Evolutionary conservation across 2,113 vertebrate genomes (phyloP), one percentile per base, ranked within the genome.

Genomic region (Chamaetylas fuelleborni): DNA sequence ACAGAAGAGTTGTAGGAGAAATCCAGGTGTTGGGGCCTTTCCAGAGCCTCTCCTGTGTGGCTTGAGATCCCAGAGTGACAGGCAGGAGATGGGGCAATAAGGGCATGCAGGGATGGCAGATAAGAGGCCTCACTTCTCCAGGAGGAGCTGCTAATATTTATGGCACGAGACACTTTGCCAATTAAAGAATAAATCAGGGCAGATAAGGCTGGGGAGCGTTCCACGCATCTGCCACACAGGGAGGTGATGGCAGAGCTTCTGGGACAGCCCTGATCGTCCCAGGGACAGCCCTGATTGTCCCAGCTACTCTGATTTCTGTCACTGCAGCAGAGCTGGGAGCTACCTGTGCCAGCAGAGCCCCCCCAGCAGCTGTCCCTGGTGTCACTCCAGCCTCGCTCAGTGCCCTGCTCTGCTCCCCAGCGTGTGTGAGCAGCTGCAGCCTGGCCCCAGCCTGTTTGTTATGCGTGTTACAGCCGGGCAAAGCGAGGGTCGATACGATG

Each of bases 141-240:
- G 95, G 40, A 88, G 79, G 79, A 94, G 93, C 62, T 58, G 93
- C 87, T 76, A 72, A 85, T 82, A 82, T 86, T 88, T 79, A 90
- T 26, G 62, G 48, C 85, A 72, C 0, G 11, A 48, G 90, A 64
- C 1, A 0, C 81, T 92, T 48, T 33, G 81, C 90, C 95, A 93
- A 72, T 80, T 86, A 82, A 66, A 82, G 88, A 58, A 29, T 58
- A 90, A 95, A 93, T 58, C 66, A 19, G 2, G 42, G 82, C 54
- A 66, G 90, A 90, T 82, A 93, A 94, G 90, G 58, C 88, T 19
- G 2, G 9, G 69, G 56, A 85, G 57, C 2, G 1, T 29, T 47
- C 12, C 43, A 7, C 0, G 5, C 53, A 10, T 31, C 33, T 0
- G 6, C 42, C 81, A 8, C 47, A 9, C 17, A 48, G 7, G 8